Evolutionary conservation across 2,797 vertebrate species (phyloP), one percentile per base, ranked within the genome.

Genomic region (Sebastes jordani): DNA sequence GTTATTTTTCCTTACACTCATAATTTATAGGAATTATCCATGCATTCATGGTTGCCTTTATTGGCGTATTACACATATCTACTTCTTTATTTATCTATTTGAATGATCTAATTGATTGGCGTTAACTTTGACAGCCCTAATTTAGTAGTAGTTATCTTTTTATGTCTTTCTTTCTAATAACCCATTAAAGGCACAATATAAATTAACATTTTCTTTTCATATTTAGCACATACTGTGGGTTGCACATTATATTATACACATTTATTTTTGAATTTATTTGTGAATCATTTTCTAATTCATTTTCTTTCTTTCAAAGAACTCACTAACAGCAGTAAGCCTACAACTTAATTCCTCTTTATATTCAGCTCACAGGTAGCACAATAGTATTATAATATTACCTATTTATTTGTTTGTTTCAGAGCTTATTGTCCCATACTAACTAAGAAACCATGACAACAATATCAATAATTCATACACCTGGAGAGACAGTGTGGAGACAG

Each of bases 11-110:
- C 14, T 38, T 38, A 38, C 11, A 38, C 36, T 38, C 36, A 38
- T 38, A 38, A 38, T 38, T 38, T 13, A 38, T 38, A 38, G 36
- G 5, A 13, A 13, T 38, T 38, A 38, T 38, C 36, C 11, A 38
- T 38, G 11, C 11, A 38, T 38, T 38, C 11, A 13, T 38, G 36
- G 36, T 38, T 38, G 36, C 36, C 0, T 38, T 38, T 38, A 38
- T 38, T 38, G 0, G 36, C 0, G 36, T 38, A 38, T 38, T 38
- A 38, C 5, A 0, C 13, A 38, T 38, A 38, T 38, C 0, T 38
- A 38, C 11, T 36, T 36, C 34, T 36, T 38, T 38, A 38, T 38
- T 38, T 38, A 38, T 38, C 36, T 38, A 38, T 38, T 38, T 38
- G 11, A 38, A 38, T 38, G 13, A 13, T 14, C 11, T 38, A 38